Percentiles rank a stretch among this genome's conserved stretches.
phyloP scores from a whole-genome alignment of 2,113 vertebrate species.

The Aegithalos caudatus region DNA sequence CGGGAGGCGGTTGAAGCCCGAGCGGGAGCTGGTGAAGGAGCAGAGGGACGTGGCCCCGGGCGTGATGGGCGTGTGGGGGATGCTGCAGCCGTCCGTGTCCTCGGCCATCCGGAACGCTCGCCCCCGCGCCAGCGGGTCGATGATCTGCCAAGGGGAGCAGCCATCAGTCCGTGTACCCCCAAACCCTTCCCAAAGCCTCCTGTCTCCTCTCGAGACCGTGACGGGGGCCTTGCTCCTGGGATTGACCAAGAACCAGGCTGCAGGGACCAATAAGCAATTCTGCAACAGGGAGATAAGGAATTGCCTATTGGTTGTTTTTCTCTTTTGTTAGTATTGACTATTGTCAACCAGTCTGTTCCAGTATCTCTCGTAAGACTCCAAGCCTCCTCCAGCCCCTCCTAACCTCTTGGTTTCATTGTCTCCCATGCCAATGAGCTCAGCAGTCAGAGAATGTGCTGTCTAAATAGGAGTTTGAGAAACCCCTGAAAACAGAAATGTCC shows the following conservation, averaged over 20 bases:
- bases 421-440: background rate
- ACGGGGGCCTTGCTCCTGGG: background rate
- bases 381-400: background rate
- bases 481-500: background rate
- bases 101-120: constrained; percentile 94
- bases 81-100: constrained; percentile 88
- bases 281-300: background rate
- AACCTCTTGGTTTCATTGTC: background rate
- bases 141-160: constrained; percentile 78
- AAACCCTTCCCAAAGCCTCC: background rate
- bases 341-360: background rate
- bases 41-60: constrained; percentile 91
- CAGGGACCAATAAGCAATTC: background rate
- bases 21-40: constrained; percentile 97
- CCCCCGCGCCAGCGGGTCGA: constrained; percentile 92
- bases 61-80: constrained; percentile 91
- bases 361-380: background rate
- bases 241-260: background rate
- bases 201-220: background rate
- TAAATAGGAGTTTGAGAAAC: background rate
- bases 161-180: background rate
- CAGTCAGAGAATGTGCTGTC: background rate
- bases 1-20: constrained; percentile 89
- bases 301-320: background rate
- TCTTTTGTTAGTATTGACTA: background rate